Conservation (phyloP, 2,797 vertebrate genomes). For the Chaenodraco wilsoni region DNA sequence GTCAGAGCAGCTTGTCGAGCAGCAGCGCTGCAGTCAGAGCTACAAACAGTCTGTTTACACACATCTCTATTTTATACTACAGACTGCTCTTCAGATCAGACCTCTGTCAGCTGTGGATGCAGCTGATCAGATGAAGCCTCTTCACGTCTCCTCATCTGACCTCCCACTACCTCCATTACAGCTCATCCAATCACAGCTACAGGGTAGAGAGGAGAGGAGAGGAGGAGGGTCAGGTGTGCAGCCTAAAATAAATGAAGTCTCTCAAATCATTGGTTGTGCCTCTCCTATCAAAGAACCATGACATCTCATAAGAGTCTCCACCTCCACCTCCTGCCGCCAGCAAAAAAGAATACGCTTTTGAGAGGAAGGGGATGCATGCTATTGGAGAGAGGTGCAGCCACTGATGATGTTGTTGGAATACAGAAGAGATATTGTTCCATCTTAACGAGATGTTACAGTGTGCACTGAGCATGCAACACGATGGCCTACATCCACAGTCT, state of each 20-base stretch:
- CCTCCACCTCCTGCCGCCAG: slow-evolving; percentile 33
- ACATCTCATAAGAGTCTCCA: slow-evolving; percentile 56
- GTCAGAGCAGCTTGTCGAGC: slow-evolving; percentile 64
- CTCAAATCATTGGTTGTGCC: slow-evolving; percentile 22
- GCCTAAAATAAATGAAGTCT: slow-evolving; percentile 36
- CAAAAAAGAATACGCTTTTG: slow-evolving; percentile 57
- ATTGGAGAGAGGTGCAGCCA: slow-evolving; percentile 19
- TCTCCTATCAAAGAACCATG: slow-evolving; percentile 57
- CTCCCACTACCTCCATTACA: slow-evolving; percentile 71
- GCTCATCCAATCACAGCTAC: slow-evolving; percentile 65
- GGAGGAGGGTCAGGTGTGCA: slow-evolving; percentile 44
- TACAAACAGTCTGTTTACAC: slow-evolving; percentile 48
- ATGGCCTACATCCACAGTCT: slow-evolving; percentile 50
- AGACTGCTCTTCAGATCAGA: slow-evolving; percentile 29
- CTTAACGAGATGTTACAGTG: not conserved
- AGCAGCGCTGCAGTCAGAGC: slow-evolving; percentile 44
- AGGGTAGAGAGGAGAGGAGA: slow-evolving; percentile 51
- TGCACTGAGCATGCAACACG: slow-evolving; percentile 13
- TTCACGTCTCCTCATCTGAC: slow-evolving; percentile 69
- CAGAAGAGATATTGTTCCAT: slow-evolving; percentile 3
- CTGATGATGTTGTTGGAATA: slow-evolving; percentile 34
- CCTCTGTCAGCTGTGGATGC: slow-evolving; percentile 42
- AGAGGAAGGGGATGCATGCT: slow-evolving; percentile 59
- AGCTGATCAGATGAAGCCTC: slow-evolving; percentile 55
- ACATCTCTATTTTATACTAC: slow-evolving; percentile 5